Conservation (phyloP, 2,797 vertebrate genomes). For the Valencia hispanica region DNA sequence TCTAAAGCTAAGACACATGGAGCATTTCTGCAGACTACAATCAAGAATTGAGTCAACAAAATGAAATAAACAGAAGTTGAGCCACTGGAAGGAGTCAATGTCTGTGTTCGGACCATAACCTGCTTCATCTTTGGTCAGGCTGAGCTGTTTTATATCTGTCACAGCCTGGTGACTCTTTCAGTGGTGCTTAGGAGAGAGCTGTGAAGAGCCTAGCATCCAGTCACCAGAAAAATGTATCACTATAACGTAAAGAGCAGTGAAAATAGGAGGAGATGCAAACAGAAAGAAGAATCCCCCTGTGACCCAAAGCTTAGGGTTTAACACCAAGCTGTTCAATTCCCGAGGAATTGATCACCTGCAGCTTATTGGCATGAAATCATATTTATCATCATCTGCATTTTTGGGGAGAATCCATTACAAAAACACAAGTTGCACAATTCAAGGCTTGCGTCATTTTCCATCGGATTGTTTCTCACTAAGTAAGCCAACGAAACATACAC, state of each 20-base stretch:
- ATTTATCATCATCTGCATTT: neutral
- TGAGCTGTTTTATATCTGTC: conserved; percentile 28
- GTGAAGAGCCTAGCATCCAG: conserved; percentile 20
- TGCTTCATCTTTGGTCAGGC: conserved; percentile 14
- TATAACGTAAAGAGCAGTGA: conserved; percentile 47
- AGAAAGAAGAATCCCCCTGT: conserved; percentile 5
- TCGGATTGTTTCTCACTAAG: conserved; percentile 20
- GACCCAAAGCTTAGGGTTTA: too few relatives aligned
- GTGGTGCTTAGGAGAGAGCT: conserved; percentile 5
- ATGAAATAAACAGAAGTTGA: neutral
- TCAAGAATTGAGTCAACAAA: neutral
- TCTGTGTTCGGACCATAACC: conserved; percentile 6
- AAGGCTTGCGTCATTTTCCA: conserved; percentile 35
- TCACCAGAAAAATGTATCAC: conserved; percentile 57
- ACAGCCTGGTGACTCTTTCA: conserved; percentile 9
- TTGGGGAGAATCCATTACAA: conserved; percentile 5
- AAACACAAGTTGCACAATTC: conserved; percentile 28
- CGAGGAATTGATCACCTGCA: neutral
- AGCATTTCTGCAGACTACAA: neutral
- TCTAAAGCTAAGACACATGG: neutral
- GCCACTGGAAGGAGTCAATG: neutral
- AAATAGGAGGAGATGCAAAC: conserved; percentile 28
- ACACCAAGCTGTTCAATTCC: neutral
- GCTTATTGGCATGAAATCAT: neutral
- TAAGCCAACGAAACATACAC: neutral